Evolutionary conservation across 2,888 invertebrate species (phyloP), one percentile per base, ranked within the genome.

Genomic region (Eremobia ochroleuca): DNA sequence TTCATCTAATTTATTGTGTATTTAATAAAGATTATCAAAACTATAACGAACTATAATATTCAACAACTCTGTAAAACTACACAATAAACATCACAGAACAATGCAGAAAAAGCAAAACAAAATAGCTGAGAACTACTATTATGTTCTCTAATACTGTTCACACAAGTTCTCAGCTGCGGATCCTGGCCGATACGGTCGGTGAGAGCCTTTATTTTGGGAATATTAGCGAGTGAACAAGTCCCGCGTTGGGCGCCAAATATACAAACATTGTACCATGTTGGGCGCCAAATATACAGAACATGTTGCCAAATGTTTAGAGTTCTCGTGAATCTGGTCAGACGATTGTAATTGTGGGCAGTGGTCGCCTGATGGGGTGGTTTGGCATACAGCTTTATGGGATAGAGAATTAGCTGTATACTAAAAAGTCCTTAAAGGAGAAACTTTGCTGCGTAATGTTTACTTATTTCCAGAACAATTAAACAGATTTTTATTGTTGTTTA

Each of bases 241-340:
- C 76, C 70, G 61, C 76, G 77, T 68, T 83, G 85, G 83, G 78
- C 83, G 83, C 86, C 85, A 85, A 85, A 75, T 77, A 68, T 62
- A 74, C 67, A 68, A 77, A 77, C 68, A 76, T 74, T 73, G 73
- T 49, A 49, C 34, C 58, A 66, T 66, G 61, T 68, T 77, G 77
- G 85, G 85, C 71, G 85, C 82, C 85, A 82, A 85, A 71, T 85
- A 77, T 62, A 64, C 68, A 67, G 71, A 31, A 52, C 40, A 52
- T 73, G 78, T 73, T 79, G 78, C 79, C 78, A 79, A 79, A 79
- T 79, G 78, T 79, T 78, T 72, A 79, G 72, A 31, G 65, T 52
- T 66, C 49, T 66, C 59, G 77, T 79, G 71, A 62, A 62, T 70
- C 18, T 75, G 81, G 68, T 76, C 59, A 65, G 46, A 49, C 34